Base-by-base conservation (phyloP, 2,113 vertebrate genomes). In the Sinocyclocheilus maitianheensis region DNA sequence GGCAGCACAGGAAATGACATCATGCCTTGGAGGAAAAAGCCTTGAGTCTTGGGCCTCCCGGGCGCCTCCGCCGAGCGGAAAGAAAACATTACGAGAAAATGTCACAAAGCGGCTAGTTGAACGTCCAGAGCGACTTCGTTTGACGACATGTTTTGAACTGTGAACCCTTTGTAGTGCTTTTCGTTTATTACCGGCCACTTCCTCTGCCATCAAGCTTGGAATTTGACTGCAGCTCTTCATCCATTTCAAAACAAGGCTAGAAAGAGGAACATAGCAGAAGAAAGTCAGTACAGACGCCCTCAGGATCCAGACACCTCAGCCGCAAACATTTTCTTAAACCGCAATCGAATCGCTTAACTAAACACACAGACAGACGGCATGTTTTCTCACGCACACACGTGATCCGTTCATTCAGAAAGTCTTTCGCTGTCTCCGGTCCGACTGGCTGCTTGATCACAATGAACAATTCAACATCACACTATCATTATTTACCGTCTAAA, bases 1-100 rank as follows among this genome's bases (percentile, higher is more conserved):
- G 96, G 96, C 93, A 92, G 95, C 94, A 93, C 96, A 96, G 97
- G 97, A 98, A 97, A 96, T 97, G 95, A 96, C 97, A 95, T 97
- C 95, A 97, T 93, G 93, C 93, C 95, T 96, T 94, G 94, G 94
- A 96, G 96, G 94, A 95, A 95, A 94, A 95, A 94, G 94, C 92
- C 90, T 92, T 91, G 94, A 93, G 91, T 89, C 43, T 74, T 84
- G 91, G 65, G 90, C 88, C 91, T 90, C 88, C 90, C 63, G 80
- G 91, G 89, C 93, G 92, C 93, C 92, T 93, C 92, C 82, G 90
- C 86, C 82, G 86, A 92, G 91, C 77, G 65, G 87, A 93, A 94
- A 94, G 91, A 92, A 92, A 94, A 92, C 92, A 91, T 87, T 90
- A 82, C 0, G 46, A 89, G 30, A 77, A 75, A 84, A 53, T 0